Percentiles rank a stretch among this genome's conserved stretches.
These are phyloP conservation scores for Catalaphyllia jardinei DNA, from an alignment of 64 coral and sea anemone species.

Conservation along the genomic window DNA sequence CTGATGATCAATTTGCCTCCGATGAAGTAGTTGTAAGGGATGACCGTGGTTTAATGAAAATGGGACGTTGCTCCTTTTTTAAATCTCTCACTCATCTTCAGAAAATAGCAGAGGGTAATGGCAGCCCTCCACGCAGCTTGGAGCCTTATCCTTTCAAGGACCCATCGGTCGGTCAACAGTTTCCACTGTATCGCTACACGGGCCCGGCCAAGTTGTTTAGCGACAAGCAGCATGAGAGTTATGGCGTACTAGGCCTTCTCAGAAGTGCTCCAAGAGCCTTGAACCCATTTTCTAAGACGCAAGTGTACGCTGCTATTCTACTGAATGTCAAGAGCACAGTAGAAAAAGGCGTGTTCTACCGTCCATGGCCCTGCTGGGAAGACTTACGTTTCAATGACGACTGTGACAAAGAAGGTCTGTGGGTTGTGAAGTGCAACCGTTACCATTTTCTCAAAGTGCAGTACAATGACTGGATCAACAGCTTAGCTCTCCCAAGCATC, in stretches of 20 bases:
- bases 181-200: constrained; percentile 52
- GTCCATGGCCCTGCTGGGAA: constrained; percentile 67
- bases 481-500: not conserved
- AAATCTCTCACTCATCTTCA: constrained; percentile 32
- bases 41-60: constrained; percentile 16
- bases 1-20: not conserved
- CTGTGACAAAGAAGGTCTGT: constrained; percentile 60
- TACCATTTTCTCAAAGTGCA: constrained; percentile 37
- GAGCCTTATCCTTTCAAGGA: not conserved
- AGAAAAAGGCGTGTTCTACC: constrained; percentile 52
- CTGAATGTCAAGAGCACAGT: constrained; percentile 59
- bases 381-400: constrained; percentile 67
- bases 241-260: constrained; percentile 41
- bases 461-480: constrained; percentile 52
- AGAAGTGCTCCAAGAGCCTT: constrained; percentile 25
- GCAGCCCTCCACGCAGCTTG: not conserved
- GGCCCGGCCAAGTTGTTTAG: constrained; percentile 43
- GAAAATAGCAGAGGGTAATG: constrained; percentile 23
- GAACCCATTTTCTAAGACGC: constrained; percentile 40
- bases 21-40: constrained; percentile 18
- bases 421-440: constrained; percentile 61
- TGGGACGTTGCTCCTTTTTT: constrained; percentile 44
- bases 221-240: constrained; percentile 18
- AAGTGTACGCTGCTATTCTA: constrained; percentile 51
- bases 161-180: not conserved